Percentiles rank a stretch among this genome's conserved stretches.
Evolutionary conservation across 64 coral and sea anemone genomes (phyloP).

Genomic region (Trachythela sp.): DNA sequence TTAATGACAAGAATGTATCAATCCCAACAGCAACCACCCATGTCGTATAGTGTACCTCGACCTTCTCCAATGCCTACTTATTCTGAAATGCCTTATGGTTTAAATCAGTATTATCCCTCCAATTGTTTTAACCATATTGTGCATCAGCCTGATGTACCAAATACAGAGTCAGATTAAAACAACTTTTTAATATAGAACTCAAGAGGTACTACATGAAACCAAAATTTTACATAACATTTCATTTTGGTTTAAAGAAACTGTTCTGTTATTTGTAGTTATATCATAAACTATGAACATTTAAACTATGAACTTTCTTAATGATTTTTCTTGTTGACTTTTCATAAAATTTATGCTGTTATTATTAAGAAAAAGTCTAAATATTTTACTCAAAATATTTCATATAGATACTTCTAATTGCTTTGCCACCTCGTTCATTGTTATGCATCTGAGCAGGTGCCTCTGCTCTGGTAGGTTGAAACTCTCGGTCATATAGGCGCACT

Average conservation of each 20-base stretch:
- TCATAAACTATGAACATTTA: too few species aligned
- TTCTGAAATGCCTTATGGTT: background rate
- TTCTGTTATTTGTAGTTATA: too few species aligned
- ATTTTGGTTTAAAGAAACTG: too few species aligned
- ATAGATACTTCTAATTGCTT: background rate
- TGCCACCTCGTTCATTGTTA: background rate
- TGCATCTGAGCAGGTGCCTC: background rate
- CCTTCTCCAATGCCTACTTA: background rate
- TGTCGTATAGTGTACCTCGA: background rate
- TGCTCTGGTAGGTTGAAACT: background rate
- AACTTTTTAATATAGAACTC: background rate
- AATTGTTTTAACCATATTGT: background rate
- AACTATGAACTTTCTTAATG: background rate
- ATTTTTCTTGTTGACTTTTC: background rate
- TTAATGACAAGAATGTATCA: background rate
- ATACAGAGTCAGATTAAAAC: background rate
- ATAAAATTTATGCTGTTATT: background rate
- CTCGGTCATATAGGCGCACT: background rate
- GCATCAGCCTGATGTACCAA: background rate
- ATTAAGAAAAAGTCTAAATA: too few species aligned
- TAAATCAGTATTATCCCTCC: background rate
- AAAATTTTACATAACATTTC: too few species aligned
- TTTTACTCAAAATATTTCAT: background rate
- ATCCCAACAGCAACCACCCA: background rate
- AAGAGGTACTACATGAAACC: background rate